Conservation (phyloP, 2,113 vertebrate genomes). For the Myrmophylax atrothorax region DNA sequence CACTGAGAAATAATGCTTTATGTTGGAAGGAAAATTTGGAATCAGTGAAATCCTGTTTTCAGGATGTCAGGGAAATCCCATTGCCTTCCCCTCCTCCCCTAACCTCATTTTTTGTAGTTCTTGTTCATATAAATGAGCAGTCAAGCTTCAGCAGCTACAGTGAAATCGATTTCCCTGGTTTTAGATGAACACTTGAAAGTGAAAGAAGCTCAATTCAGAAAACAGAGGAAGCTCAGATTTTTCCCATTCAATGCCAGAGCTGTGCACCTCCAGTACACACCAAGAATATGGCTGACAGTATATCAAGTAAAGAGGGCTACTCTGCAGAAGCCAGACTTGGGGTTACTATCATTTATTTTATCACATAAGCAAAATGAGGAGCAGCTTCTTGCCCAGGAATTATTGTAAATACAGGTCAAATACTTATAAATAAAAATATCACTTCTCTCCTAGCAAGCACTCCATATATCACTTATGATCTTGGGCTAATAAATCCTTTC, state of each 20-base stretch:
- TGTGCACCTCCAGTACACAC: neutral
- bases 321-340: neutral
- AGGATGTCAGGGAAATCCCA: neutral
- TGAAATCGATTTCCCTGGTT: neutral
- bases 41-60: neutral
- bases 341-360: neutral
- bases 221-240: neutral
- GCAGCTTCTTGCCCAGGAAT: neutral
- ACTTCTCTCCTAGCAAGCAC: neutral
- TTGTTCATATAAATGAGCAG: neutral
- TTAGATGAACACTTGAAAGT: neutral
- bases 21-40: neutral
- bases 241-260: neutral
- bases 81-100: neutral
- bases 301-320: neutral
- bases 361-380: neutral
- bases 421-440: neutral
- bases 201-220: neutral
- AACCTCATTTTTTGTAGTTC: neutral
- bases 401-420: neutral
- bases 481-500: neutral
- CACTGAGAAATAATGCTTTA: neutral
- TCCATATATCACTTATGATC: neutral
- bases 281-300: neutral
- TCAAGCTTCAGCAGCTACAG: neutral